Evolutionary conservation across 1,140 invertebrate species (phyloP).

Genomic region (Drosophila lacertosa): DNA sequence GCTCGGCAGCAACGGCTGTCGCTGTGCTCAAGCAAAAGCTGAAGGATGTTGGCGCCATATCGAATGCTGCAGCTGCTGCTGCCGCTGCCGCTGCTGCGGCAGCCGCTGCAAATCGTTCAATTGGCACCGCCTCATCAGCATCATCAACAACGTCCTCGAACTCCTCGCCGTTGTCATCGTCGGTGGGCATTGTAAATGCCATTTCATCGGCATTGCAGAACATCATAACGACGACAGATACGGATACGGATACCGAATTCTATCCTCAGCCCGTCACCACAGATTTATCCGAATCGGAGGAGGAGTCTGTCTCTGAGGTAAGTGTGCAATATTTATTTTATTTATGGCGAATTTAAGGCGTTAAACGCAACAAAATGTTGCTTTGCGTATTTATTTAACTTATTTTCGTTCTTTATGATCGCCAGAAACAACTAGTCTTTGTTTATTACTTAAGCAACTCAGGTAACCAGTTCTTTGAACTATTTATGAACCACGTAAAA

Average conservation of each 20-base stretch:
- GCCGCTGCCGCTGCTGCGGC: constrained; percentile 47
- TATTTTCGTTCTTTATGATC: too few relatives aligned
- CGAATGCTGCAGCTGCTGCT: constrained; percentile 55
- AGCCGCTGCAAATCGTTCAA: constrained; percentile 38
- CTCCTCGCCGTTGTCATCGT: constrained; percentile 74
- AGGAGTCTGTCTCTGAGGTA: constrained; percentile 97
- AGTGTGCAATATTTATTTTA: constrained; percentile 48
- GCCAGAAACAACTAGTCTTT: too few relatives aligned
- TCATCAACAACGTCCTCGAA: constrained; percentile 73
- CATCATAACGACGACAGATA: constrained; percentile 75
- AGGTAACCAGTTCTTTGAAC: too few relatives aligned
- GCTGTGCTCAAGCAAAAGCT: constrained; percentile 75
- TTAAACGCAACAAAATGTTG: background rate
- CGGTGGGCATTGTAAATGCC: constrained; percentile 69
- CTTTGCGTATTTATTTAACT: background rate
- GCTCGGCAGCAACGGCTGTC: constrained; percentile 54
- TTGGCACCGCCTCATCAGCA: constrained; percentile 41
- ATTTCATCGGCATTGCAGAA: constrained; percentile 72
- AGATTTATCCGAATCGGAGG: constrained; percentile 95
- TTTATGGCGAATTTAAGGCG: background rate
- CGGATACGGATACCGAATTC: constrained; percentile 86
- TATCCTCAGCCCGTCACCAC: constrained; percentile 90
- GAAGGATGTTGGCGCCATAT: constrained; percentile 53
- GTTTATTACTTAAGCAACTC: too few relatives aligned
- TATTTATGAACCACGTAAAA: too few relatives aligned